A percentile compares a stretch with the other conserved stretches of the same genome.
phyloP scores from a whole-genome alignment of 2,888 invertebrate species.

The Melanotus villosus region DNA sequence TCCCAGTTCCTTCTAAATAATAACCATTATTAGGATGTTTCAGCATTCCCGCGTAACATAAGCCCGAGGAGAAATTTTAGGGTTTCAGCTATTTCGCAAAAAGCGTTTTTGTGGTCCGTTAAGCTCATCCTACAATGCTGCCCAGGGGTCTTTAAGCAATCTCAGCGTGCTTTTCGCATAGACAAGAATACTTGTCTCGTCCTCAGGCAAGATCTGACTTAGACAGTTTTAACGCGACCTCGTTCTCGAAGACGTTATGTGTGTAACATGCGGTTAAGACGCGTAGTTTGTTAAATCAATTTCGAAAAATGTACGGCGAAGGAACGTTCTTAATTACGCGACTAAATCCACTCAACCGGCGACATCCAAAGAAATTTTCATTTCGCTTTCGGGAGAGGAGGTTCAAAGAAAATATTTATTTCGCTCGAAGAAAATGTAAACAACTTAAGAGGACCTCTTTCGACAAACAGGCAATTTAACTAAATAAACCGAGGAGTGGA shows the following conservation, averaged over 20 bases:
- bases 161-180: constrained; percentile 49
- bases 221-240: constrained; percentile 11
- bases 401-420: constrained; percentile 27
- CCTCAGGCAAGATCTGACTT: constrained; percentile 17
- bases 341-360: constrained; percentile 17
- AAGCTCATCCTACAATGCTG: constrained; percentile 46
- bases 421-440: constrained; percentile 34
- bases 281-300: constrained; percentile 6
- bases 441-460: constrained; percentile 32
- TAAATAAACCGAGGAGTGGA: constrained; percentile 34
- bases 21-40: constrained; percentile 31
- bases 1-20: constrained; percentile 15
- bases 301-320: neutral
- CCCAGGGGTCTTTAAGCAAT: constrained; percentile 51
- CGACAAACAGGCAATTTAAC: constrained; percentile 37
- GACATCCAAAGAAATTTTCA: constrained; percentile 19
- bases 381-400: constrained; percentile 10
- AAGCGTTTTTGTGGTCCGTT: constrained; percentile 48
- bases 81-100: constrained; percentile 39
- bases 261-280: neutral
- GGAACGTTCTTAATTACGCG: constrained; percentile 12
- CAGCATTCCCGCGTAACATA: constrained; percentile 25
- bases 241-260: constrained; percentile 2
- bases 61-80: constrained; percentile 32
- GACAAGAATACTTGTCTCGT: constrained; percentile 27